A percentile compares a stretch with the other conserved stretches of the same genome.
Conservation (phyloP, 2,888 invertebrate species). For the Stramonita haemastoma region DNA sequence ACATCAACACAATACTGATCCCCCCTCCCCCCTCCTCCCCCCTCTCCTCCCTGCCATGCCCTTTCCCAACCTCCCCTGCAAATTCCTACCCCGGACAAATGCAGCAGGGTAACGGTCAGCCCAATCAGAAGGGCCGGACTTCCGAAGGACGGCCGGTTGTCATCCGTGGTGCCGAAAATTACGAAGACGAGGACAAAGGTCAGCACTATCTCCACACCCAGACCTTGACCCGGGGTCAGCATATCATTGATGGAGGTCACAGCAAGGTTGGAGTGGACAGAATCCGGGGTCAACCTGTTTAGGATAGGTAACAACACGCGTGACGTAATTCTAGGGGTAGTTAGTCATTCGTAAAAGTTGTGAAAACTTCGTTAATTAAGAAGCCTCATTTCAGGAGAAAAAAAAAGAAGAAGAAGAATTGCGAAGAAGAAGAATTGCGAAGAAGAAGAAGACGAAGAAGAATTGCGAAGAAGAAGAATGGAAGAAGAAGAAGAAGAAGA, state of each 20-base stretch:
- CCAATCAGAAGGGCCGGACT: constrained; percentile 93
- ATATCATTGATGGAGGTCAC: constrained; percentile 54
- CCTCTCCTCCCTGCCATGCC: not conserved
- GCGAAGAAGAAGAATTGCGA: too few species aligned
- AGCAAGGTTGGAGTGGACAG: constrained; percentile 57
- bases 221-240: constrained; percentile 84
- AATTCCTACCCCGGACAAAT: constrained; percentile 88
- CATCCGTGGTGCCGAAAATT: constrained; percentile 89
- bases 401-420: too few species aligned
- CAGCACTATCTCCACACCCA: constrained; percentile 89
- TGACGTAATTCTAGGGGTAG: too few species aligned
- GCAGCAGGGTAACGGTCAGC: constrained; percentile 89
- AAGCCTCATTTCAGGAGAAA: too few species aligned
- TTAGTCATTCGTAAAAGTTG: too few species aligned
- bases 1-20: too few species aligned
- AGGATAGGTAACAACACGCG: too few species aligned
- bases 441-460: too few species aligned
- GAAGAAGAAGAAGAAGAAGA: too few species aligned
- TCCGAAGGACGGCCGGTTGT: constrained; percentile 86
- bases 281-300: constrained; percentile 57
- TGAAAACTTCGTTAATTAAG: too few species aligned
- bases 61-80: not conserved
- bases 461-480: too few species aligned
- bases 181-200: constrained; percentile 93
- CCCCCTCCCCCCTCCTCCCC: too few species aligned